Evolutionary conservation across 2,113 vertebrate genomes (phyloP).

Genomic region (Myotis davidii): DNA sequence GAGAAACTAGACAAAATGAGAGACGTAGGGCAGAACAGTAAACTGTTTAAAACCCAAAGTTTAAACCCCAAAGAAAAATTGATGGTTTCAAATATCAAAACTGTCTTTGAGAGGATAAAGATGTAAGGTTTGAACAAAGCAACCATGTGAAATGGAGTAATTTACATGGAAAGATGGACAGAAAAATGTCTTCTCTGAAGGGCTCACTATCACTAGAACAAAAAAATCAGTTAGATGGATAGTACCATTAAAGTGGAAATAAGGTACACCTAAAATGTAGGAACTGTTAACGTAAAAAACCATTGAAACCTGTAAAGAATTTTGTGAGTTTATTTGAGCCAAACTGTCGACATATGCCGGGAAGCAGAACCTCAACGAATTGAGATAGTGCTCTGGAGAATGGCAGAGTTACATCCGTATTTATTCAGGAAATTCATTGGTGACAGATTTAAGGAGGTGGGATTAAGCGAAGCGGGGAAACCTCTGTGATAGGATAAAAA

Average conservation of each 20-base stretch:
- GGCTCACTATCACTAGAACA: background rate
- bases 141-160: background rate
- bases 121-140: background rate
- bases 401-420: too few relatives aligned
- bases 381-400: too few relatives aligned
- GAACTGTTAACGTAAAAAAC: too few relatives aligned
- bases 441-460: too few relatives aligned
- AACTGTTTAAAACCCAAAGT: background rate
- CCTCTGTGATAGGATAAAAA: too few relatives aligned
- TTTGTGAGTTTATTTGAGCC: too few relatives aligned
- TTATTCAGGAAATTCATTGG: too few relatives aligned
- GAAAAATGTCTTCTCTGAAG: background rate
- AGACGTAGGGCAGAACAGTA: background rate
- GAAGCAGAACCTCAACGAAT: too few relatives aligned
- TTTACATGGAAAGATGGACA: background rate
- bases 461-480: too few relatives aligned
- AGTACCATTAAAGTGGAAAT: background rate
- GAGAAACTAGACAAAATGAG: constrained; percentile 26
- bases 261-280: background rate
- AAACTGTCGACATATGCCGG: too few relatives aligned
- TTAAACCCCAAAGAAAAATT: background rate
- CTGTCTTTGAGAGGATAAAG: background rate
- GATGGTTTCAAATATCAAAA: background rate
- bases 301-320: too few relatives aligned
- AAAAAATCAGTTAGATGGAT: background rate